Base-by-base conservation (phyloP, 2,888 invertebrate species). In the Toxonevra muliebris region DNA sequence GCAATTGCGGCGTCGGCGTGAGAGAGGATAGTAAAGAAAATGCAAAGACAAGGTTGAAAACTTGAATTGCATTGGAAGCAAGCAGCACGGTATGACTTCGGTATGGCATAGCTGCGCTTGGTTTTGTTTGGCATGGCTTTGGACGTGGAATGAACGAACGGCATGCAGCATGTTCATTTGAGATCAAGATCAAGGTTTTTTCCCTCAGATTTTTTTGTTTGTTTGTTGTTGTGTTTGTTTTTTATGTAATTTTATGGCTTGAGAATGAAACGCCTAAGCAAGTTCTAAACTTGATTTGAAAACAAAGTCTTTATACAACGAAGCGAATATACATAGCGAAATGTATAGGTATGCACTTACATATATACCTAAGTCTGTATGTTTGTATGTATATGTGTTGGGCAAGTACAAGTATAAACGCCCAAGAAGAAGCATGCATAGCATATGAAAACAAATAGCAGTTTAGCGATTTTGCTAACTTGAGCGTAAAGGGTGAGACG, bases 111-210 rank as follows among this genome's bases (percentile, higher is more conserved):
- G 48, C 50, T 61, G 50, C 48, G 10, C 30, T n/a, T 61, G 10
- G 60, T 61, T 48, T 15, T 48, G 40, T 17, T 20, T 19, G 43
- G 19, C 30, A 42, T 52, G 30, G 45, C 53, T 30, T 30, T 30
- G 30, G 2, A 30, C 7, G 30, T 30, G 30, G 30, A 30, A 30
- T 30, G 30, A 30, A 30, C 2, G 30, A 30, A 30, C 30, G 30
- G 30, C 30, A 30, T 62, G 43, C 43, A 15, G 62, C 30, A 42
- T 64, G 63, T 59, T 68, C 67, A 71, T 74, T 74, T 76, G 76
- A 77, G 82, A 80, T 81, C 80, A 80, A 80, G 82, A 80, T 80
- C 80, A 80, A 80, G 81, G 82, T 76, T 79, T 71, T 73, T 69
- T 68, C 45, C 54, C 57, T 68, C 55, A 65, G 50, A 15, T 48